Percentiles rank a stretch among this genome's conserved stretches.
Conservation (phyloP, 2,888 invertebrate species). For the Sphaerophoria taeniata region DNA sequence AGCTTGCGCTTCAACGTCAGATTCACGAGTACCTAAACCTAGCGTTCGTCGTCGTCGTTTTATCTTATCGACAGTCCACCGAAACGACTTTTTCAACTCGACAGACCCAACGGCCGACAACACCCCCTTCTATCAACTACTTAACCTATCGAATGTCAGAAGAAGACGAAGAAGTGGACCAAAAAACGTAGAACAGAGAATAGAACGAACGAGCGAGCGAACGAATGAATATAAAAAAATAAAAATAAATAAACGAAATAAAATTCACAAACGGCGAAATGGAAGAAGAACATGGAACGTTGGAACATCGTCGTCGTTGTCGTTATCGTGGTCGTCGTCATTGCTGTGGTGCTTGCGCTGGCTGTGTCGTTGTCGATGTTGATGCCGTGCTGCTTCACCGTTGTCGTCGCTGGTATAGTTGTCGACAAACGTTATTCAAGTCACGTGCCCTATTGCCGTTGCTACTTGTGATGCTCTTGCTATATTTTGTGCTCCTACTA, state of each 20-base stretch:
- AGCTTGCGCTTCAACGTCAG: constrained; percentile 2
- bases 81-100: constrained; percentile 32
- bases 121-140: constrained; percentile 3
- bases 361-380: too few relatives aligned
- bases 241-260: too few relatives aligned
- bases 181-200: constrained; percentile 9
- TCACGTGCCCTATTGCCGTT: constrained; percentile 73
- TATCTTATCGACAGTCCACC: constrained; percentile 54
- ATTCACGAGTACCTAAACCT: constrained; percentile 17
- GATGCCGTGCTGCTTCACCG: constrained; percentile 18
- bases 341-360: too few relatives aligned
- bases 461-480: constrained; percentile 49
- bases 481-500: constrained; percentile 14
- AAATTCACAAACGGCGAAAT: constrained; percentile 49
- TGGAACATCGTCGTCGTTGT: constrained; percentile 5
- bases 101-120: constrained; percentile 3
- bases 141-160: constrained; percentile 52
- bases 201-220: neutral
- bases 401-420: constrained; percentile 4
- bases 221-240: constrained; percentile 6
- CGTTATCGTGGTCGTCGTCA: too few relatives aligned
- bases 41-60: constrained; percentile 21
- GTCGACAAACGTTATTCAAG: constrained; percentile 63
- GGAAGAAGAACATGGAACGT: constrained; percentile 38
- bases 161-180: constrained; percentile 52